phyloP scores from a whole-genome alignment of 2,797 vertebrate species.

The Coranthus polyacanthus region DNA sequence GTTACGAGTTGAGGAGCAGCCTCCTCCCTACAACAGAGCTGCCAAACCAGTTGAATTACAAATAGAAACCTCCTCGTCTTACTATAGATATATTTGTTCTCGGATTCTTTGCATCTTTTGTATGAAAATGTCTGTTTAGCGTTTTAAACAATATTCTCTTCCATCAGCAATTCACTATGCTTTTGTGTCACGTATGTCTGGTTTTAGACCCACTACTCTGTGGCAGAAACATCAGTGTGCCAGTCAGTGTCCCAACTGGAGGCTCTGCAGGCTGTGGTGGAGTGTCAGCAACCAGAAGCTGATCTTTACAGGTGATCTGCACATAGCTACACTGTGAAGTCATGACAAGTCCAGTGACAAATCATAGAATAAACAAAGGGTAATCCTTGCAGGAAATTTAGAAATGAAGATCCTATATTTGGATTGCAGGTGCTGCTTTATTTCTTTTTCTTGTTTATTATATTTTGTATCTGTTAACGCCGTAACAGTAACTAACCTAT shows the following conservation, averaged over 20 bases:
- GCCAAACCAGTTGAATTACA: conserved; percentile 22
- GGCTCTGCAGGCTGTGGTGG: conserved; percentile 92
- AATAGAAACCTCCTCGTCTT: background rate
- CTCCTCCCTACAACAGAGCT: background rate
- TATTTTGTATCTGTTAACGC: too few species aligned
- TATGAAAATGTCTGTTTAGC: background rate
- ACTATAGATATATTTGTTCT: background rate
- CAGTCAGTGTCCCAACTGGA: conserved; percentile 93
- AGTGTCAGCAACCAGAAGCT: conserved; percentile 97
- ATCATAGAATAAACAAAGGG: background rate
- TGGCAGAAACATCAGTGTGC: conserved; percentile 93
- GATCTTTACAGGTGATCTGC: conserved; percentile 93
- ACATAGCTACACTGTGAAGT: background rate
- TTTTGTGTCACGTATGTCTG: conserved; percentile 27
- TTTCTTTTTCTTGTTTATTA: too few species aligned
- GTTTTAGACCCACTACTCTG: conserved; percentile 90
- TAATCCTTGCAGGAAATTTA: background rate
- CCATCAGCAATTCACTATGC: background rate
- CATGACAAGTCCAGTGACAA: background rate
- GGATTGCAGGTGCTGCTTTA: too few species aligned
- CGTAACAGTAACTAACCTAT: too few species aligned
- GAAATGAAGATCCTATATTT: too few species aligned
- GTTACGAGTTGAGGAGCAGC: background rate
- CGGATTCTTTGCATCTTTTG: background rate
- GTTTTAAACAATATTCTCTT: background rate